Evolutionary conservation across 2,113 vertebrate genomes (phyloP), one percentile per base, ranked within the genome.

Genomic region (Ceratotherium simum): DNA sequence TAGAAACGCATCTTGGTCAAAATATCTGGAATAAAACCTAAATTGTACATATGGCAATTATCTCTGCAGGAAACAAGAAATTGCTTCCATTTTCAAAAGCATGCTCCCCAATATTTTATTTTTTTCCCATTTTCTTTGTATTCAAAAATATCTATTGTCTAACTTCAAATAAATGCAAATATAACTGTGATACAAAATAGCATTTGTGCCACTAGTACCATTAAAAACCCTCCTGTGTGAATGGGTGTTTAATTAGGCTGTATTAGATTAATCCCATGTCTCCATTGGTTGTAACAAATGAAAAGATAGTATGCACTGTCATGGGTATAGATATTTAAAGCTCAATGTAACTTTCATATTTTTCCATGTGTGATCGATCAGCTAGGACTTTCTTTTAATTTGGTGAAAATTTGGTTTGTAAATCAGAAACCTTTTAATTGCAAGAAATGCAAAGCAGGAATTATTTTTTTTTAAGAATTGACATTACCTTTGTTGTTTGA

Each of bases 351-450:
- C 97, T 98, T 98, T 98, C 98, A 98, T 97, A 96, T 98, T 97
- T 97, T 97, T 97, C 95, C 93, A 84, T 95, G 97, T 95, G 97
- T 95, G 94, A 95, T 97, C 4, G 73, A 95, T 95, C 97, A 97
- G 93, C 97, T 97, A 98, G 93, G 89, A 96, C 96, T 96, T 98
- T 56, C 75, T 93, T 97, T 97, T 97, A 96, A 97, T 97, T 96
- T 97, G 91, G 97, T 95, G 94, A 98, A 97, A 97, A 98, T 98
- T 98, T 98, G 97, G 92, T 97, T 98, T 98, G 97, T 98, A 98
- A 98, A 97, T 98, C 96, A 98, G 97, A 93, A 97, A 94, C 69
- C 94, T 95, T 97, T 96, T 98, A 98, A 98, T 98, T 97, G 95
- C 95, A 96, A 96, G 88, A 96, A 98, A 92, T 98, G 95, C 90